Conservation (phyloP, 2,113 vertebrate genomes). For the Strigops habroptila region DNA sequence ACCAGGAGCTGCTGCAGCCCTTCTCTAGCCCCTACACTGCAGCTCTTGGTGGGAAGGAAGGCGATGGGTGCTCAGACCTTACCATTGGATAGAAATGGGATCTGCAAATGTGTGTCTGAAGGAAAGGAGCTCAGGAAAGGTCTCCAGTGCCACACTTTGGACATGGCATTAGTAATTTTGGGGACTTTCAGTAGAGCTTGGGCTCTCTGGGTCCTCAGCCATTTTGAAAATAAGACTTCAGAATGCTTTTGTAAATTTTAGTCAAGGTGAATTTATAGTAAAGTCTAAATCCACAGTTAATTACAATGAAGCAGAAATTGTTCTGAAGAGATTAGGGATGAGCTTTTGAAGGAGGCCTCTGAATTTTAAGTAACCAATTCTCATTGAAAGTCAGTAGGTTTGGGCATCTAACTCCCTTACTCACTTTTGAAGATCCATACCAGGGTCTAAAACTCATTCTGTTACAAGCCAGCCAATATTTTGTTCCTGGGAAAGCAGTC, state of each 20-base stretch:
- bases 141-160: background rate
- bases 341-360: conserved; percentile 36
- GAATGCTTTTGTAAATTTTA: conserved; percentile 8
- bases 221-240: background rate
- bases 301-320: conserved; percentile 30
- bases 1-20: background rate
- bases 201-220: background rate
- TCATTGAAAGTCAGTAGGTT: conserved; percentile 28
- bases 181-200: background rate
- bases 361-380: conserved; percentile 35
- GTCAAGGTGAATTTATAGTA: conserved; percentile 23
- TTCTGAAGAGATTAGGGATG: conserved; percentile 53
- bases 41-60: background rate
- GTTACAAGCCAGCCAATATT: background rate
- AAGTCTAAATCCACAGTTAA: conserved; percentile 39
- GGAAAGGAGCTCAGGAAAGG: background rate
- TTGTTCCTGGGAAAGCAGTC: conserved; percentile 25
- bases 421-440: conserved; percentile 27
- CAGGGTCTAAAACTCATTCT: conserved; percentile 1
- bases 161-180: background rate
- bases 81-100: background rate
- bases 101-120: background rate
- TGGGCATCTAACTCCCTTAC: background rate
- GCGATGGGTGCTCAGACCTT: background rate
- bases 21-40: background rate